Evolutionary conservation across 2,888 invertebrate species (phyloP), one percentile per base, ranked within the genome.

Genomic region (Petrolisthes manimaculis): DNA sequence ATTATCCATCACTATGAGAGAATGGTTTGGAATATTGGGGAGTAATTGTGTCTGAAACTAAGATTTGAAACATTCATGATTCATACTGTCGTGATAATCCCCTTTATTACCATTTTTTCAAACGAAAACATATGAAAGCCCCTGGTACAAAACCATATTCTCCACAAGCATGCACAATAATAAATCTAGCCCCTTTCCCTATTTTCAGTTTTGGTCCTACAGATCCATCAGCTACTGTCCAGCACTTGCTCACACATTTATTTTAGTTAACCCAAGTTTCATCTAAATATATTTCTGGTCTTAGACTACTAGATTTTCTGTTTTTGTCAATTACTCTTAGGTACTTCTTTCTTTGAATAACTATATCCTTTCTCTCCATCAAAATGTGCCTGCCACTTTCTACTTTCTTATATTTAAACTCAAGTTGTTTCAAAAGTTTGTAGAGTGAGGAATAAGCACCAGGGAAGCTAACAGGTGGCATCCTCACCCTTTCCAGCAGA

Each of bases 121-220:
- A 80, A 21, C 9, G 9, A 14, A 69, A 71, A 18, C 56, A 9
- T 18, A 80, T 12, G 4, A 86, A 71, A 69, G 86, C 79, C 18
- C 80, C 80, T 67, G 71, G 21, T 12, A 79, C 71, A 69, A 86
- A 85, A 4, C 86, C 86, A 71, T 80, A 37, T 51, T 78, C 51
- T 67, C 84, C 86, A 71, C 86, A 80, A 53, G 86, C 86, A 80
- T 86, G 86, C 24, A 71, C 54, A 24, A 69, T 61, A 80, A 86
- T 80, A 69, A 5, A 80, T 69, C 80, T 67, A 8, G 79, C 67
- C 14, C 86, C 86, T 54, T 69, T 79, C 71, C 80, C 55, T 18
- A 69, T 54, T 80, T 71, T 80, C 53, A 69, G 9, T 69, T 71
- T 80, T 24, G 71, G 53, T 3, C 69, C 55, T 54, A 24, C 80